Evolutionary conservation across 2,888 invertebrate species (phyloP).

Genomic region (Congeria kusceri): DNA sequence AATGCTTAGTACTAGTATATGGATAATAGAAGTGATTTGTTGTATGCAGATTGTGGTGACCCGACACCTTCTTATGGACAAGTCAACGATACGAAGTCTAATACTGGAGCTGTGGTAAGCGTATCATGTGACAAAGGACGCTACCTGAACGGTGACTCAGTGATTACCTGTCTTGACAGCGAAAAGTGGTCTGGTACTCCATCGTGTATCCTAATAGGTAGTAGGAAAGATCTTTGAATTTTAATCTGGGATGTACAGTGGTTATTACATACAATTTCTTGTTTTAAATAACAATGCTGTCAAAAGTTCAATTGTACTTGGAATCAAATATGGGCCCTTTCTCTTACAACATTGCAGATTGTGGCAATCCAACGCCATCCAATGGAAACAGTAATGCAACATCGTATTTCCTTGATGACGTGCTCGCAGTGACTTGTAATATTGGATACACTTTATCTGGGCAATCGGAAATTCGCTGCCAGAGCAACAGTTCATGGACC

Average conservation of each 20-base stretch:
- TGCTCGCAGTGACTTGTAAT: conserved; percentile 5
- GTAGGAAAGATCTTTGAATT: too few species aligned
- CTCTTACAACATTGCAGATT: too few species aligned
- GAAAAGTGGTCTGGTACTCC: conserved; percentile 21
- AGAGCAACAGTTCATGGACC: not conserved
- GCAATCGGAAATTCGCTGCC: conserved; percentile 3
- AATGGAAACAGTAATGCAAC: conserved; percentile 2
- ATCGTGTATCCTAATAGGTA: conserved; percentile 23
- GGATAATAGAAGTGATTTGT: too few species aligned
- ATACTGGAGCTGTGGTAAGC: conserved; percentile 1
- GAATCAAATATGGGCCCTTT: too few species aligned
- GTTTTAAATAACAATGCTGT: too few species aligned
- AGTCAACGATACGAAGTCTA: not conserved
- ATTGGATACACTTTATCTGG: conserved; percentile 15
- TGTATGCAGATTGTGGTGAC: conserved; percentile 38
- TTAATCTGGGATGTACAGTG: too few species aligned
- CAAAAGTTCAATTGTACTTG: too few species aligned
- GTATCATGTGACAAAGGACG: conserved; percentile 14
- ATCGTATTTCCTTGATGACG: not conserved
- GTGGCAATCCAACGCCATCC: conserved; percentile 19
- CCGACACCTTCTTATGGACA: conserved; percentile 21
- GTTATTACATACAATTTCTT: too few species aligned
- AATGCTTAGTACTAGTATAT: too few species aligned
- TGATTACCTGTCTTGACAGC: conserved; percentile 5
- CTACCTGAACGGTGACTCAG: conserved; percentile 5